Conservation (phyloP, 2,888 invertebrate genomes). For the Rhagium mordax region DNA sequence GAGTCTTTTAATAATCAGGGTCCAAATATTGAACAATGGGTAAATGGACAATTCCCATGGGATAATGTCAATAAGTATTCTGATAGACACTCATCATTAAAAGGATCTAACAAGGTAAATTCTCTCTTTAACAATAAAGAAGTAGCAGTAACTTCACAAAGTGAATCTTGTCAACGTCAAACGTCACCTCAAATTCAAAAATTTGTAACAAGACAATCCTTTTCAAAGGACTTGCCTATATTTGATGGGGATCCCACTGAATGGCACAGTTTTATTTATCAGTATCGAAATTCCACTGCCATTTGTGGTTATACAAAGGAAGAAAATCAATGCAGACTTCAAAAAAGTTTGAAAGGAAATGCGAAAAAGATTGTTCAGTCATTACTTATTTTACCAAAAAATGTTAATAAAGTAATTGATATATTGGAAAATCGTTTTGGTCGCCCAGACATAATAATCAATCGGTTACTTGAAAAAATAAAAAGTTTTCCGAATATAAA, state of each 20-base stretch:
- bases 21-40: background rate
- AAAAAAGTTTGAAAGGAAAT: conserved; percentile 7
- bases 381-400: conserved; percentile 10
- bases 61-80: background rate
- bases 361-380: conserved; percentile 19
- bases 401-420: background rate
- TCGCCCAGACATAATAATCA: background rate
- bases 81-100: background rate
- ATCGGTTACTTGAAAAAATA: background rate
- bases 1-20: background rate
- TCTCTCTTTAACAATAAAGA: background rate
- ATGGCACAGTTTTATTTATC: background rate
- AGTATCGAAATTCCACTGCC: background rate
- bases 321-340: conserved; percentile 12
- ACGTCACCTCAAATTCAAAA: background rate
- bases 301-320: background rate
- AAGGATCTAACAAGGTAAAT: background rate
- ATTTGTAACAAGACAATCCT: background rate
- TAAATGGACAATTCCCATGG: background rate
- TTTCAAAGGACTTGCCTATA: background rate
- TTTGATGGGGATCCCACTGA: background rate
- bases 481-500: no score
- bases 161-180: background rate
- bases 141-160: background rate
- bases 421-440: background rate